Conservation (phyloP, 2,113 vertebrate genomes). For the Cervus canadensis region DNA sequence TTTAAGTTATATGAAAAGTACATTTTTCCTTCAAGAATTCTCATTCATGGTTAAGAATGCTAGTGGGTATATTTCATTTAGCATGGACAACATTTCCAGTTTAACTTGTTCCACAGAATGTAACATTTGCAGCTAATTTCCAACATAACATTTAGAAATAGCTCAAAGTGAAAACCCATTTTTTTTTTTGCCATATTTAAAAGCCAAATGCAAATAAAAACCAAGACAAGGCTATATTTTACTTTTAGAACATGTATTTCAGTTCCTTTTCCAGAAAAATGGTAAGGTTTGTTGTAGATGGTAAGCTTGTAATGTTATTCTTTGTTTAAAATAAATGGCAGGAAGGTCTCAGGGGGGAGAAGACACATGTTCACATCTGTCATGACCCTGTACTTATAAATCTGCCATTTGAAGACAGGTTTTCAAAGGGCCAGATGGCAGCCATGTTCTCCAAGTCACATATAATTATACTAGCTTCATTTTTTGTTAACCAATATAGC, state of each 20-base stretch:
- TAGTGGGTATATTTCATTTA: conserved; percentile 67
- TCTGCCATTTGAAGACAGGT: background rate
- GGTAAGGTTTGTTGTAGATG: background rate
- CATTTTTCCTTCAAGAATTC: conserved; percentile 63
- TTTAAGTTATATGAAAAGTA: conserved; percentile 57
- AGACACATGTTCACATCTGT: background rate
- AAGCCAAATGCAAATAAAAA: conserved; percentile 73
- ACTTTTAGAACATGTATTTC: conserved; percentile 20
- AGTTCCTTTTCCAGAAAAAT: background rate
- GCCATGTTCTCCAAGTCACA: background rate
- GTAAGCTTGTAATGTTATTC: background rate
- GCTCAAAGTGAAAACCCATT: conserved; percentile 67
- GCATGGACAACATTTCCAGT: conserved; percentile 61
- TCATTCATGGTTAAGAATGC: conserved; percentile 66
- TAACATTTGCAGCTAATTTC: conserved; percentile 69
- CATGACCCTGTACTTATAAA: background rate
- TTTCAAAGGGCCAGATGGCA: background rate
- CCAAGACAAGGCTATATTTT: conserved; percentile 34
- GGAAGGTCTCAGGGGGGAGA: background rate
- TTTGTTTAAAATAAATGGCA: background rate
- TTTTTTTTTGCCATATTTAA: conserved; percentile 62
- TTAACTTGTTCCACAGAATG: conserved; percentile 55
- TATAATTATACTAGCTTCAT: background rate
- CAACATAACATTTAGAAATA: conserved; percentile 67
- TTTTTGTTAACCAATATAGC: background rate